Base-by-base conservation (phyloP, 2,113 vertebrate genomes). In the Psammodynastes pulverulentus region DNA sequence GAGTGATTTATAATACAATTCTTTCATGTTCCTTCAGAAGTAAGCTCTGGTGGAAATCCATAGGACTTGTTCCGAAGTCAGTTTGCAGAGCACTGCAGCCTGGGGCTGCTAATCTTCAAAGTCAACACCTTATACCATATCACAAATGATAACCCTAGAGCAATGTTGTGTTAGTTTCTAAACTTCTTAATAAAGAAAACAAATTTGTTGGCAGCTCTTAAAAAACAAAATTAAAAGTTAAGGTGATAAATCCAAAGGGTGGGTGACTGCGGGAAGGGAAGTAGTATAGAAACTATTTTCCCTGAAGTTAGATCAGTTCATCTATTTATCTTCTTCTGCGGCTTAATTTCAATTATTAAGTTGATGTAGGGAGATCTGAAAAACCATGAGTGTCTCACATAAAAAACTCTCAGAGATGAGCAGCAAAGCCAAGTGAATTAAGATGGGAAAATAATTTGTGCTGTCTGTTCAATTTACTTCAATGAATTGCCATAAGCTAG, bases 141-240 rank as follows among this genome's bases (percentile, higher is more conserved):
- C 58, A 46, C 90, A 91, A 86, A 17, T 58, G 29, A 91, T 91
- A 62, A 62, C 46, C 85, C 85, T 52, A 51, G n/a, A 39, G 91
- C 54, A 52, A 29, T 91, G 23, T 24, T 91, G 86, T 43, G 85
- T 67, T 91, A 26, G 46, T 67, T 91, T 87, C 85, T 51, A 91
- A 91, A 79, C 86, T 10, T 92, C 72, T 72, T 88, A 88, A 92
- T 88, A 88, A 87, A n/a, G 34, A 72, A 92, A 87, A 91, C 91
- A 86, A 91, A 91, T 86, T 87, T 91, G 56, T 87, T 91, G 58
- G 86, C 91, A 72, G 48, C 13, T 29, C 86, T 87, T 87, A 26
- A 88, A 88, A 87, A 79, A 67, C 62, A 67, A 92, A 49, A 67
- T 87, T 43, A 67, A 85, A 87, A 49, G 15, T 3, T 49, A 53